Evolutionary conservation across 2,797 vertebrate genomes (phyloP).

Genomic region (Tolypeutes matacus): DNA sequence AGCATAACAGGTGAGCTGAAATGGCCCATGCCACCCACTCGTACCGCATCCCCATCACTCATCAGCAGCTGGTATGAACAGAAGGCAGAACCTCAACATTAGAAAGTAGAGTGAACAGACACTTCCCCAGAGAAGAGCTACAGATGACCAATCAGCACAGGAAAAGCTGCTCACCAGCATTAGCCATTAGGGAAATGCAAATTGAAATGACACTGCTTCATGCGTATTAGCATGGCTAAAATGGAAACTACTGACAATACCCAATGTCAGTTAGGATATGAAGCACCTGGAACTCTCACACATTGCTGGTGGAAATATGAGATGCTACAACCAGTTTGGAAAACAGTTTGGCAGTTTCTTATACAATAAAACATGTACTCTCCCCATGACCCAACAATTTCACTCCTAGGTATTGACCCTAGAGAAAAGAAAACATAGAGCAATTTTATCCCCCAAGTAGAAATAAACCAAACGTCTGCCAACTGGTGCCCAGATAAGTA

Average conservation of each 20-base stretch:
- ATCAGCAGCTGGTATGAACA: not conserved
- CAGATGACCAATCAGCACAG: no score
- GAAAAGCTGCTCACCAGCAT: no score
- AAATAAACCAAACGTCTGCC: no score
- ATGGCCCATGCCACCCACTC: not conserved
- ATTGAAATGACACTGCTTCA: not conserved
- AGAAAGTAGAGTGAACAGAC: not conserved
- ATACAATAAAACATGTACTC: accelerated
- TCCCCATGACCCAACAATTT: not conserved
- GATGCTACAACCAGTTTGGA: no score
- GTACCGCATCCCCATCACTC: accelerated
- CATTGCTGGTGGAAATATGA: no score
- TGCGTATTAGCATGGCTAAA: not conserved
- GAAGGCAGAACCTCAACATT: not conserved
- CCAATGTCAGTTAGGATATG: no score
- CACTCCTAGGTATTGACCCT: not conserved
- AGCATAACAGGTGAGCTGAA: accelerated
- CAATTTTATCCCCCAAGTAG: not conserved
- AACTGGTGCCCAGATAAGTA: no score
- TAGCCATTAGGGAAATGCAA: not conserved
- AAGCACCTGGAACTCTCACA: no score
- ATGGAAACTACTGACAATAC: no score
- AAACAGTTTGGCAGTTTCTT: not conserved
- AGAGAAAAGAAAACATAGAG: not conserved
- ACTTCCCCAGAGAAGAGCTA: no score